Percentiles rank a stretch among this genome's conserved stretches.
These are phyloP conservation scores for Selene dorsalis DNA, from an alignment of 2,797 vertebrate species.

Conservation along the genomic window DNA sequence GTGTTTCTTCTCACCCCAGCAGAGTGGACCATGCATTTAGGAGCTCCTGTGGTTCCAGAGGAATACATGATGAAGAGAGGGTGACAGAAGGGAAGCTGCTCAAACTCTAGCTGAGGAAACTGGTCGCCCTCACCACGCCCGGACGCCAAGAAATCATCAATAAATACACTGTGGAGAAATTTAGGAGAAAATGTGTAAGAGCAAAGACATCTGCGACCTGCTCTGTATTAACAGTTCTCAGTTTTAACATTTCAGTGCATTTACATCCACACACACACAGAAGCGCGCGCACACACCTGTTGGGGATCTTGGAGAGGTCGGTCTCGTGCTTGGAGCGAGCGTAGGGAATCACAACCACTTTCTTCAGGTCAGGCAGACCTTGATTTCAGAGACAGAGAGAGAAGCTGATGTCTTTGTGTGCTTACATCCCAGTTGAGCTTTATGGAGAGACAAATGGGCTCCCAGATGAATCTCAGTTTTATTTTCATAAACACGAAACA, in stretches of 20 bases:
- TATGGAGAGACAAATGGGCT: neutral
- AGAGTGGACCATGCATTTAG: slow-evolving; percentile 99
- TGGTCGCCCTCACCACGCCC: slow-evolving; percentile 87
- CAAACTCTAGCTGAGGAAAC: slow-evolving; percentile 95
- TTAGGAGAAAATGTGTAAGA: neutral
- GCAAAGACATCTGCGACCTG: no score
- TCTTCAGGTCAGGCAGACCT: slow-evolving; percentile 94
- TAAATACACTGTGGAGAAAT: slow-evolving; percentile 84
- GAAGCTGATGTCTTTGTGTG: slow-evolving; percentile 4
- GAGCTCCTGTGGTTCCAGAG: slow-evolving; percentile 95
- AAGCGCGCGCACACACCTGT: slow-evolving; percentile 85
- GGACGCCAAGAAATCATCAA: slow-evolving; percentile 92
- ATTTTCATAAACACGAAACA: neutral
- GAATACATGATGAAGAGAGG: slow-evolving; percentile 97
- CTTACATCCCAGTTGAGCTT: neutral
- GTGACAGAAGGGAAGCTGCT: slow-evolving; percentile 95
- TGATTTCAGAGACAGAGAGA: neutral
- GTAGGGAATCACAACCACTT: slow-evolving; percentile 94
- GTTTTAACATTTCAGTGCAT: slow-evolving; percentile 2
- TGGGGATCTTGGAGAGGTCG: slow-evolving; percentile 92
- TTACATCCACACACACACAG: slow-evolving; percentile 84
- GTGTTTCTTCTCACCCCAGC: slow-evolving; percentile 90
- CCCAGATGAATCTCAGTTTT: neutral
- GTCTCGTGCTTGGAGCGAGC: slow-evolving; percentile 85
- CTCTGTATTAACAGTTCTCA: neutral